Percentiles rank a stretch among this genome's conserved stretches.
These are phyloP conservation scores for Acleris emargana DNA, from an alignment of 2,888 invertebrate species.

Conservation along the genomic window DNA sequence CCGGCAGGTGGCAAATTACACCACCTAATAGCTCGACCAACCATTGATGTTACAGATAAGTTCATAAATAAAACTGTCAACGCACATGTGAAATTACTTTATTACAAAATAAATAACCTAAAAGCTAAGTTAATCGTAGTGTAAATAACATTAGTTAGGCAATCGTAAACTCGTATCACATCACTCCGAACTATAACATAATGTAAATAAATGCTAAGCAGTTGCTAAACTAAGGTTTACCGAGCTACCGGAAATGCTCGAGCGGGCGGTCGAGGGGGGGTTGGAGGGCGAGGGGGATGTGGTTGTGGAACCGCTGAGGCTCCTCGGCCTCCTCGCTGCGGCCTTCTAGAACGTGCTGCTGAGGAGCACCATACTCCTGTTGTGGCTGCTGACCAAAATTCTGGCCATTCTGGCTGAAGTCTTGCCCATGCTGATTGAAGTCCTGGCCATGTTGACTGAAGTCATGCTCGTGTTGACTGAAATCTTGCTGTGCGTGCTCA, in stretches of 20 bases:
- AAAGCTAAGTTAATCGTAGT: conserved; percentile 42
- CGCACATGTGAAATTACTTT: conserved; percentile 22
- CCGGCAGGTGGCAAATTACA: conserved; percentile 22
- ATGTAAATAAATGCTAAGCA: conserved; percentile 32
- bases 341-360: conserved; percentile 63
- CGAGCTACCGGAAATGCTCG: conserved; percentile 70
- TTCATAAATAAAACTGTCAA: conserved; percentile 7
- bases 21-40: neutral
- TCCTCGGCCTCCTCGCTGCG: conserved; percentile 58
- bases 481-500: conserved; percentile 43
- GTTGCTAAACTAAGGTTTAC: conserved; percentile 23
- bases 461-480: conserved; percentile 45
- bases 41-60: neutral
- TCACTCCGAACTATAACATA: conserved; percentile 33
- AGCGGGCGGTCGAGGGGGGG: conserved; percentile 74
- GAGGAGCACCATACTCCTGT: conserved; percentile 64
- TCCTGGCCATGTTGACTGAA: conserved; percentile 47
- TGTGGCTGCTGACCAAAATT: conserved; percentile 43
- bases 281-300: conserved; percentile 74
- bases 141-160: conserved; percentile 34
- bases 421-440: conserved; percentile 46
- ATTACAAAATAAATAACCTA: conserved; percentile 55
- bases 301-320: conserved; percentile 67
- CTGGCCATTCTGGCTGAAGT: conserved; percentile 42
- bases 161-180: conserved; percentile 45